Base-by-base conservation (phyloP, 2,888 invertebrate genomes). In the Drosophila koepferae region DNA sequence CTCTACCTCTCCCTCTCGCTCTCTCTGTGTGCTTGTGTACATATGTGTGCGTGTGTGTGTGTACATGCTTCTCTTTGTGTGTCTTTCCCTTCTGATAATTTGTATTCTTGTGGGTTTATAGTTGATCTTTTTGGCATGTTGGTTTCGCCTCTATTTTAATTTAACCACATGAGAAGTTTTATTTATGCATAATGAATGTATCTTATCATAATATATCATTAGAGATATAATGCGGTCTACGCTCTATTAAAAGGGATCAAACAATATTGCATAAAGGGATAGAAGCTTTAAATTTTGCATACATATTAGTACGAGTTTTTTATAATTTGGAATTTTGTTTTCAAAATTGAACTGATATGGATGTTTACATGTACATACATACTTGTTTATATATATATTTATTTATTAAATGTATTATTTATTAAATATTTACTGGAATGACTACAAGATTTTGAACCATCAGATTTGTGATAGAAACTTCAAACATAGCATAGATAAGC, bases 31-130 rank as follows among this genome's bases (percentile, higher is more conserved):
- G 18, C 71, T 46, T 46, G 16, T 36, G 51, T 6, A 6, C 12
- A 74, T 75, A 59, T 68, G 56, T 67, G 36, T 49, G 1, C 3
- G 23, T 43, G 18, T 5, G 18, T 7, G 20, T 23, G 44, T 61
- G 51, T 49, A 20, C 58, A 23, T 72, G 53, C 34, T 40, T 48
- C 23, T 61, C 63, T 63, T 80, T 77, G 51, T 74, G 43, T 43
- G 51, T 72, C 77, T 86, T 88, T 88, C 80, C 87, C 81, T 55
- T 79, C 77, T 81, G 77, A 89, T 90, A 91, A 92, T 91, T 91
- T 92, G 90, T 89, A 90, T 91, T 90, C 90, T 88, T 90, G 81
- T 81, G 87, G 86, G 81, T 86, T 91, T 91, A 86, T 87, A 88
- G 91, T 90, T 82, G 82, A 89, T 81, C 83, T 77, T 75, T 75